Percentiles rank a stretch among this genome's conserved stretches.
These are phyloP conservation scores for Plebejus anna DNA, from an alignment of 2,888 invertebrate species.

Conservation along the genomic window DNA sequence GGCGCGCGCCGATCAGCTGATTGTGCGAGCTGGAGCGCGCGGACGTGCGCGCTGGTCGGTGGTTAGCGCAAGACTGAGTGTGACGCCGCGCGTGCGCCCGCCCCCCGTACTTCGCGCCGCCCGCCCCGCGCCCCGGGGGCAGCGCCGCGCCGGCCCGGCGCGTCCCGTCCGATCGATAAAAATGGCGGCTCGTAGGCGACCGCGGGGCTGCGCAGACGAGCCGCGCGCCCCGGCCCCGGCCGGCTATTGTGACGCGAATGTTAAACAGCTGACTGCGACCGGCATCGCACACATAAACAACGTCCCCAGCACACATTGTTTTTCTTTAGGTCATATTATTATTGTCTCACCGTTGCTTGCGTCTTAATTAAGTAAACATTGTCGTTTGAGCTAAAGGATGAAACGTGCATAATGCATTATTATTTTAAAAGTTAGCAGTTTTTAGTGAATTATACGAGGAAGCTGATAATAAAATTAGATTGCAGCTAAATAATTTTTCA, in stretches of 20 bases:
- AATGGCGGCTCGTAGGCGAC: slow-evolving; percentile 46
- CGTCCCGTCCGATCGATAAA: slow-evolving; percentile 54
- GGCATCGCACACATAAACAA: slow-evolving; percentile 29
- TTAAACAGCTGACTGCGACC: slow-evolving; percentile 70
- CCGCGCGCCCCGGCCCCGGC: slow-evolving; percentile 38
- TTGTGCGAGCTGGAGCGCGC: slow-evolving; percentile 56
- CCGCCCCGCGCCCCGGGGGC: slow-evolving; percentile 41
- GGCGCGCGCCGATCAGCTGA: slow-evolving; percentile 74
- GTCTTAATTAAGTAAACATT: slow-evolving; percentile 24
- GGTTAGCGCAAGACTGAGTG: slow-evolving; percentile 60
- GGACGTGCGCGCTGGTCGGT: slow-evolving; percentile 58
- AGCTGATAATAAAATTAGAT: no score
- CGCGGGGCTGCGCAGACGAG: slow-evolving; percentile 37
- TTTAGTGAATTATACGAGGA: not conserved
- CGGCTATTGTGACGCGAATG: slow-evolving; percentile 51
- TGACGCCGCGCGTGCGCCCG: slow-evolving; percentile 51
- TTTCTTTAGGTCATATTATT: slow-evolving; percentile 27
- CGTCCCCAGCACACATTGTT: slow-evolving; percentile 28
- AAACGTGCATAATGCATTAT: not conserved
- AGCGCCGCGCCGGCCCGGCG: slow-evolving; percentile 43
- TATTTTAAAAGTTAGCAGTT: not conserved
- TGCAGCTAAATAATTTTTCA: no score
- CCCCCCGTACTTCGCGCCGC: slow-evolving; percentile 43
- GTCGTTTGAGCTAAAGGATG: not conserved
- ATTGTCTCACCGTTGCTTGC: slow-evolving; percentile 24